phyloP scores from a whole-genome alignment of 2,888 invertebrate species.

The Macropis europaea region DNA sequence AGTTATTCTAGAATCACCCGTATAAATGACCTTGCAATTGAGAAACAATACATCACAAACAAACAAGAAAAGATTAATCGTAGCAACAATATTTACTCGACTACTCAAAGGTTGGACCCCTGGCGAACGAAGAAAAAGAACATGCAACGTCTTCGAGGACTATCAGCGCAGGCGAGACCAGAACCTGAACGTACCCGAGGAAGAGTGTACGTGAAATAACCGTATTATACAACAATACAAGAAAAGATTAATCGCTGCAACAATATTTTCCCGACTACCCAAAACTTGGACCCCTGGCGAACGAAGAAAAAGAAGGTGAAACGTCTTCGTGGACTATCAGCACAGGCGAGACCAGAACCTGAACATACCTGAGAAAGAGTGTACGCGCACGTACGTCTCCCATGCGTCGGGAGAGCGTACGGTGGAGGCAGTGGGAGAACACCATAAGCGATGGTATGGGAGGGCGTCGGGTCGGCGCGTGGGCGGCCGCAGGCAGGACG shows the following conservation, averaged over 20 bases:
- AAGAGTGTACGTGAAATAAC: conserved; percentile 46
- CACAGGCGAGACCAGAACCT: conserved; percentile 24
- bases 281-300: too few species aligned
- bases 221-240: too few species aligned
- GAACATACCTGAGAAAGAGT: conserved; percentile 32
- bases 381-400: conserved; percentile 61
- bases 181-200: conserved; percentile 31
- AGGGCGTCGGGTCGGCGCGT: conserved; percentile 79
- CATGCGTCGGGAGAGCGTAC: conserved; percentile 49
- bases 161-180: conserved; percentile 24
- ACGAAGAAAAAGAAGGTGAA: background rate
- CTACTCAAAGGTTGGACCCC: too few species aligned
- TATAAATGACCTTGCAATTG: too few species aligned
- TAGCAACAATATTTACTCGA: too few species aligned
- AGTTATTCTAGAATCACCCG: too few species aligned
- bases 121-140: background rate
- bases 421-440: conserved; percentile 66
- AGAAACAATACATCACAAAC: too few species aligned
- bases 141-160: conserved; percentile 15
- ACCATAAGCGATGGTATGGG: conserved; percentile 70
- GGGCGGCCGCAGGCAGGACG: conserved; percentile 80
- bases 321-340: conserved; percentile 30
- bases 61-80: too few species aligned
- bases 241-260: too few species aligned
- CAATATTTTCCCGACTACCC: too few species aligned